Conservation (phyloP, 2,797 vertebrate species). For the Acomys russatus region DNA sequence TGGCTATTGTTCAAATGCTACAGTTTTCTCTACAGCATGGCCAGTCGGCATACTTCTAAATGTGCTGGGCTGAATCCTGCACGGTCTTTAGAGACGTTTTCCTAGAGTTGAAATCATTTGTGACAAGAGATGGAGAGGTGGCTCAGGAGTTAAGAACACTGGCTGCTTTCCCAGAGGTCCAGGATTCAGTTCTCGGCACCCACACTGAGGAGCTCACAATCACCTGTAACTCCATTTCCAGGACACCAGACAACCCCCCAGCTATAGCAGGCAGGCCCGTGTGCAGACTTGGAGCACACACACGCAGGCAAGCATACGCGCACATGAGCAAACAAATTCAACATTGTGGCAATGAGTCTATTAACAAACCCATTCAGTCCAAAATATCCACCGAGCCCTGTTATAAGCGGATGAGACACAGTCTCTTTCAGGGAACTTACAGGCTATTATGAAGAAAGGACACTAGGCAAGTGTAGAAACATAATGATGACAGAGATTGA, state of each 20-base stretch:
- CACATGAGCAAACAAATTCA: neutral
- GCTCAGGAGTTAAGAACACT: neutral
- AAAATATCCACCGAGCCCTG: neutral
- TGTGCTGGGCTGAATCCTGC: neutral
- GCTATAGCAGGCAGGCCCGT: too few relatives aligned
- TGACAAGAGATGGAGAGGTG: neutral
- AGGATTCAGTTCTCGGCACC: neutral
- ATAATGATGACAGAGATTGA: neutral
- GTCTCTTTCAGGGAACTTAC: neutral
- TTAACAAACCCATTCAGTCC: neutral
- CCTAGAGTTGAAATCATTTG: constrained; percentile 11
- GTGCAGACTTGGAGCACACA: neutral
- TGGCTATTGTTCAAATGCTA: neutral
- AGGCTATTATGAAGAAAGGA: neutral
- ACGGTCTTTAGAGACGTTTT: constrained; percentile 6
- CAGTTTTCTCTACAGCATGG: neutral
- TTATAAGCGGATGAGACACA: neutral
- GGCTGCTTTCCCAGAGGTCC: neutral
- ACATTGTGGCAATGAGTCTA: neutral
- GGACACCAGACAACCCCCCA: neutral
- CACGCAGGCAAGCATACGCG: neutral
- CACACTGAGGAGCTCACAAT: neutral
- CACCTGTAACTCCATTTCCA: neutral
- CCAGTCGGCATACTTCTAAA: neutral
- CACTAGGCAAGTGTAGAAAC: neutral